Conservation (phyloP, 2,113 vertebrate species). For the Nothoprocta perdicaria region DNA sequence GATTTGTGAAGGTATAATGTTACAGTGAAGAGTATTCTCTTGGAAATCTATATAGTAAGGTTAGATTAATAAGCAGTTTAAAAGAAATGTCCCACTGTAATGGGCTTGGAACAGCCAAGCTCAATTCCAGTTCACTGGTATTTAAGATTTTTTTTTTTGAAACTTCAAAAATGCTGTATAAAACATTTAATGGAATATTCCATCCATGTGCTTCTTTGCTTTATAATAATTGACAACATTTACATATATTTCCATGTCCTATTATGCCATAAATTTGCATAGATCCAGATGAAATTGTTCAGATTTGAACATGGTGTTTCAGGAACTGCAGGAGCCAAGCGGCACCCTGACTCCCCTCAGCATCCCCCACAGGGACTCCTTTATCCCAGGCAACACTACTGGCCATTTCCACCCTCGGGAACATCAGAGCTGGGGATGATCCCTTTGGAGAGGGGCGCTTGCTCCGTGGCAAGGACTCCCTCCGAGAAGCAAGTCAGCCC, state of each 20-base stretch:
- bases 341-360: background rate
- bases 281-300: conserved; percentile 45
- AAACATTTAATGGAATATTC: conserved; percentile 63
- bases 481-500: background rate
- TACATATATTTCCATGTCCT: conserved; percentile 76
- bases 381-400: background rate
- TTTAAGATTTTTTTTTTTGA: conserved; percentile 32
- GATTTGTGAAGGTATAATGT: conserved; percentile 73
- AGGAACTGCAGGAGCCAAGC: background rate
- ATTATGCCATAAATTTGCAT: conserved; percentile 78
- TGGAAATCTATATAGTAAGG: conserved; percentile 67
- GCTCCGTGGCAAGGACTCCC: background rate
- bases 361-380: rapidly evolving
- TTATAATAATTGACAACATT: conserved; percentile 80
- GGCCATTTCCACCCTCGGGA: background rate
- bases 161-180: conserved; percentile 15
- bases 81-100: conserved; percentile 59
- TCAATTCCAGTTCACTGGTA: conserved; percentile 59
- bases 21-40: conserved; percentile 27
- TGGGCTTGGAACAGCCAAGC: conserved; percentile 42
- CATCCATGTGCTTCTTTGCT: conserved; percentile 54
- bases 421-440: background rate
- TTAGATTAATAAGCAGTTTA: conserved; percentile 75
- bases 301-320: conserved; percentile 8
- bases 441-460: background rate